Base-by-base conservation (phyloP, 2,797 vertebrate species). In the Smutsia gigantea region DNA sequence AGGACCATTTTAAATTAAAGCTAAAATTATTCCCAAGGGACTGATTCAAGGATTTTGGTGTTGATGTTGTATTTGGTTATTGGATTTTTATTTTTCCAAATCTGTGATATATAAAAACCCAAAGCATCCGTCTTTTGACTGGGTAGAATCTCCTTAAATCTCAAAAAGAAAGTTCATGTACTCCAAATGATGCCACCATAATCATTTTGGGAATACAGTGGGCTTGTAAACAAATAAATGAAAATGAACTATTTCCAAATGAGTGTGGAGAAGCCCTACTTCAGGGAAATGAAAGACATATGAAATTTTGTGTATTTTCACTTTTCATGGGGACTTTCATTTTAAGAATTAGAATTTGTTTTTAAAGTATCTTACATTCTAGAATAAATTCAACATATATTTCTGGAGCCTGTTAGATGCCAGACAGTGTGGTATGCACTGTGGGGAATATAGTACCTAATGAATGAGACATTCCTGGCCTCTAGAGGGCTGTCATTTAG, bases 281-380 rank as follows among this genome's bases (percentile, higher is more conserved):
- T 93, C 27, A 78, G 31, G 68, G 19, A 83, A 61, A 88, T 71
- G 69, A 90, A 75, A 79, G 59, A 68, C 89, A 89, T 61, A 61
- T 49, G 21, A 86, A 59, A 75, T 69, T 39, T 77, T 39, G 2
- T 69, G 10, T 69, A 14, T 78, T 90, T 81, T 74, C 8, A 18
- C 21, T 34, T 90, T 69, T 39, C 25, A 64, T 25, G 87, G 18
- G n/a, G 61, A 82, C 77, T 87, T 61, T 71, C 31, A 53, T 87
- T 84, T 92, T 92, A 90, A 55, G 68, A 94, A 42, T 64, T 90
- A 31, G 53, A 82, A 66, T 88, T 95, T 59, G 27, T 91, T 90
- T 87, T 85, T 57, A 42, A 92, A 72, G 11, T 55, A 72, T 63
- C 29, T 78, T 93, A 55, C 15, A n/a, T 57, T 75, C 34, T 81